Evolutionary conservation across 2,113 vertebrate genomes (phyloP), one percentile per base, ranked within the genome.

Genomic region (Pseudopipra pipra): DNA sequence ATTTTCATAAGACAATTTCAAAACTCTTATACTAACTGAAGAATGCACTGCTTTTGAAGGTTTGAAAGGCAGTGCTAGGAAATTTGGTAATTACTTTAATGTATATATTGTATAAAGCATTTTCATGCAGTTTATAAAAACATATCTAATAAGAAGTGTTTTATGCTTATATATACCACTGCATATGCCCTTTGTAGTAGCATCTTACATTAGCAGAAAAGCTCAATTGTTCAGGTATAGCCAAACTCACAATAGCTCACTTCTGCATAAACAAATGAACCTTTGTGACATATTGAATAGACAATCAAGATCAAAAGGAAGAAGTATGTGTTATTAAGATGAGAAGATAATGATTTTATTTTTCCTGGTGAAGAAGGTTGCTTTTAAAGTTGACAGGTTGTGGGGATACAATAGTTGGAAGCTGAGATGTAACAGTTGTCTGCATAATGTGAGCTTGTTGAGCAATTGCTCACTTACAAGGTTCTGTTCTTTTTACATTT

Each of bases 11-110:
- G 47, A 18, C 39, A 47, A 4, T 55, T 86, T 94, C 13, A 62
- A 49, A 43, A 21, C 66, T 62, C n/a, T 43, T 61, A 6, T 33
- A 62, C 52, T 30, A 21, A 62, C 41, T 84, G 72, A 94, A 71
- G 14, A 78, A 62, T 78, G 72, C 65, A 54, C n/a, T 88, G n/a
- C 23, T 62, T 87, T 83, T 68, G 77, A 91, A 93, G 7, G 5
- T 92, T 93, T 90, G 27, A 87, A 76, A 96, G 94, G 10, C 41
- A 80, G 6, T 90, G 39, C 28, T 91, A 84, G 41, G 25, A 85
- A 95, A 87, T 33, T 46, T 47, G 31, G 19, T 82, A 68, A 83
- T 94, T 88, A 79, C 23, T 89, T 81, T 31, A 33, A n/a, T 14
- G 46, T 76, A 23, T 54, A 14, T 67, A 54, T 37, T 78, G 12